Base-by-base conservation (phyloP, 2,888 invertebrate genomes). In the Drosophila incognita region DNA sequence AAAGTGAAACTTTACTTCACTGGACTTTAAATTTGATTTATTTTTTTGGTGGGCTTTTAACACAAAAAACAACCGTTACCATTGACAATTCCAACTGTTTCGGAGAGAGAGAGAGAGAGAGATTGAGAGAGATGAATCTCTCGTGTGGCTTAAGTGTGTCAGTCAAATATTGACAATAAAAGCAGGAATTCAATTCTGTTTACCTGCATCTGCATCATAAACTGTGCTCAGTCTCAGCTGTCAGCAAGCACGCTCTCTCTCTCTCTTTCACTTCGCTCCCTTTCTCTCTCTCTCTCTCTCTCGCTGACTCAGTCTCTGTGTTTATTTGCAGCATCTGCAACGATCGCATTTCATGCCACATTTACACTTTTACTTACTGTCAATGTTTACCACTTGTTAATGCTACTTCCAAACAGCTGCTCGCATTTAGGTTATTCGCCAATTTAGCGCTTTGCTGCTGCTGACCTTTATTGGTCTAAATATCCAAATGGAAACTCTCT, bases 161-260 rank as follows among this genome's bases (percentile, higher is more conserved):
- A 78, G 58, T 75, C 71, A 84, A 82, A 83, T 84, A 82, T 83
- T 83, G 76, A 83, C 62, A 59, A 63, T 56, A 42, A 40, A 74
- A 61, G 52, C 62, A 59, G 57, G 62, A 66, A 54, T 53, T 68
- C 57, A 58, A 67, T 76, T 72, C 65, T 68, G 76, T 69, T 66
- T 60, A 65, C 64, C 27, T 42, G 74, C 64, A 59, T 33, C 64
- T 38, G 51, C 59, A 67, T 51, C 24, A 49, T n/a, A 66, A 69
- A 35, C 60, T 61, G 42, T 48, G 27, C 66, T 51, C 36, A 18
- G 5, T 49, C 29, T 48, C n/a, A 24, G 52, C 40, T 29, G 21
- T 40, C 13, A 31, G 27, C 52, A 42, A 11, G 27, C 46, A 11
- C 63, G 27, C 59, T 29, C 59, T n/a, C 59, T 24, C 62, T n/a